Percentiles rank a stretch among this genome's conserved stretches.
These are phyloP conservation scores for Ochotona curzoniae DNA, from an alignment of 2,113 vertebrate genomes.

Conservation along the genomic window DNA sequence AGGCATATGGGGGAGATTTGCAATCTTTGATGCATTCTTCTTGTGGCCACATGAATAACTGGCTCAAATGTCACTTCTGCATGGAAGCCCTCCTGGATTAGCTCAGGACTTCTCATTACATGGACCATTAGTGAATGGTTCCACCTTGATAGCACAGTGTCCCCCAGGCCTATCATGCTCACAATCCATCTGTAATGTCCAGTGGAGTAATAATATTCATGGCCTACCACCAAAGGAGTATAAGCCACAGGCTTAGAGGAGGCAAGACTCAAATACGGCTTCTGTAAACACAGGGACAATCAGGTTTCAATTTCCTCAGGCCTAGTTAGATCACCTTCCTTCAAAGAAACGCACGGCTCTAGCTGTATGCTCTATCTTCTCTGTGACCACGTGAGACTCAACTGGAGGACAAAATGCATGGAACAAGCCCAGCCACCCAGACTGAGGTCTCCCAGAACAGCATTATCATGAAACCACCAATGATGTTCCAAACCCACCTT, in stretches of 20 bases:
- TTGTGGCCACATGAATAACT: not conserved
- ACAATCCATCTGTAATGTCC: not conserved
- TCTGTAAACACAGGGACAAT: conserved; percentile 4
- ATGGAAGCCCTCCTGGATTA: not conserved
- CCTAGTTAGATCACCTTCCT: not conserved
- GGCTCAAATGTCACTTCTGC: not conserved
- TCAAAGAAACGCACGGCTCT: not conserved
- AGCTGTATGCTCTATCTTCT: not conserved
- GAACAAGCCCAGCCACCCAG: not conserved
- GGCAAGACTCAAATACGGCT: not conserved
- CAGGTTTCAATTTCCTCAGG: not conserved
- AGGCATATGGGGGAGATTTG: not conserved
- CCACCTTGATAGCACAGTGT: not conserved
- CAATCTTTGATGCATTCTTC: not conserved
- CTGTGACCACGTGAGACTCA: not conserved
- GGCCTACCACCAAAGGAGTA: not conserved
- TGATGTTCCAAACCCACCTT: not conserved
- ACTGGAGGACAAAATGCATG: not conserved
- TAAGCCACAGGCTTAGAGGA: not conserved
- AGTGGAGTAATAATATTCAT: not conserved
- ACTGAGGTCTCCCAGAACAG: not conserved
- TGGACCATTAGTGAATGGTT: not conserved
- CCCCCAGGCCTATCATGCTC: not conserved
- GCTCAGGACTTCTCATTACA: not conserved
- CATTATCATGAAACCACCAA: not conserved